Base-by-base conservation (phyloP, 1,140 invertebrate genomes). In the Drosophila asahinai region DNA sequence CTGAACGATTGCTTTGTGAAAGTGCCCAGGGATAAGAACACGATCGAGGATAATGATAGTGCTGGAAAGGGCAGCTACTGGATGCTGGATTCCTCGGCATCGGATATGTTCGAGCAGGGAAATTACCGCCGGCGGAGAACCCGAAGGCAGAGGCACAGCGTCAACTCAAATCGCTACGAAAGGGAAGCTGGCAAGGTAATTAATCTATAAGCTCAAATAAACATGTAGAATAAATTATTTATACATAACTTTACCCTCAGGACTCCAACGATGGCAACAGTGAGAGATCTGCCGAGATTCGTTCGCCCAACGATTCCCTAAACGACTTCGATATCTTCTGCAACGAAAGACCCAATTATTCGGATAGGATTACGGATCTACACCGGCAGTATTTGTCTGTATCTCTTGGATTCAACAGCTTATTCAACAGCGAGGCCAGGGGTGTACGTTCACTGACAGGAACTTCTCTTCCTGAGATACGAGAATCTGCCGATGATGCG, bases 1-100 rank as follows among this genome's bases (percentile, higher is more conserved):
- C 94, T 99, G 19, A 99, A 99, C 93, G 98, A 98, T 91, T 99
- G 98, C 93, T 99, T 99, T 91, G 96, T 98, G 2, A 99, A 99
- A 93, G 95, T 97, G 15, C 93, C 96, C 70, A 77, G 95, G 76
- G 94, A 97, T 93, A 97, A 97, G 80, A 96, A 97, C 74, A 95
- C 95, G 54, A 94, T 95, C 0, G 95, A 91, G 14, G 92, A 95
- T 94, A 91, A 97, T 94, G 93, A 95, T 90, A 90, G 83, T 22
- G 86, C 89, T 1, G 94, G 96, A 0, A 97, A 97, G 89, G 97
- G 97, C 5, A 97, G 96, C 71, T 98, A 97, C 91, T 98, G 97
- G 97, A 97, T 96, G 67, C 92, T 98, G 67, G 97, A 98, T 91
- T 96, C 97, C 0, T 97, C 97, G 59, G 96, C 96, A 48, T 94